These are phyloP conservation scores for Melanargia galathea DNA, from an alignment of 2,888 invertebrate genomes.

Conservation along the genomic window DNA sequence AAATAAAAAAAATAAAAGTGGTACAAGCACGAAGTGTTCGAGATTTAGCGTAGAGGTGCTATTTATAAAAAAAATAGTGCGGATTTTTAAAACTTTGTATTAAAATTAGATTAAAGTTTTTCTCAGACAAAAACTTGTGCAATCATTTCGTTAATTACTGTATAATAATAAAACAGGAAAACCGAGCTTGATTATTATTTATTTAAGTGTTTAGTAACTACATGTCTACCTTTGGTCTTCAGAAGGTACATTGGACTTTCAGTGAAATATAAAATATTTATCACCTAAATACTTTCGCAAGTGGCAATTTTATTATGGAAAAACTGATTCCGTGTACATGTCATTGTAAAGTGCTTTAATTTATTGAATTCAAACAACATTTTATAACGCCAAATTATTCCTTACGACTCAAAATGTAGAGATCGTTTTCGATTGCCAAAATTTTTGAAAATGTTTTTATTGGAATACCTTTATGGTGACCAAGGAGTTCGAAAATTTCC, in stretches of 20 bases:
- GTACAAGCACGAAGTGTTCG: no score
- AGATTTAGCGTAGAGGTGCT: no score
- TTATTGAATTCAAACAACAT: not conserved
- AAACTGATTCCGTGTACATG: not conserved
- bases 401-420: not conserved
- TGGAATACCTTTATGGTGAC: not conserved
- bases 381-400: not conserved
- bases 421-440: not conserved
- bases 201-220: not conserved
- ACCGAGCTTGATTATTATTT: not conserved
- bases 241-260: not conserved
- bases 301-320: slow-evolving; percentile 5
- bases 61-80: no score
- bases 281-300: not conserved
- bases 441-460: slow-evolving; percentile 8
- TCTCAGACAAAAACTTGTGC: not conserved
- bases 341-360: not conserved
- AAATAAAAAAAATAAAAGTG: no score
- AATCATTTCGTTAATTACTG: not conserved
- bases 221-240: not conserved
- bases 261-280: not conserved
- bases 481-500: not conserved
- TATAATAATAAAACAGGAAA: not conserved
- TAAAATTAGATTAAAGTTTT: no score
- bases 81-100: not conserved